phyloP scores from a whole-genome alignment of 2,797 vertebrate genomes.

The Pygocentrus nattereri region DNA sequence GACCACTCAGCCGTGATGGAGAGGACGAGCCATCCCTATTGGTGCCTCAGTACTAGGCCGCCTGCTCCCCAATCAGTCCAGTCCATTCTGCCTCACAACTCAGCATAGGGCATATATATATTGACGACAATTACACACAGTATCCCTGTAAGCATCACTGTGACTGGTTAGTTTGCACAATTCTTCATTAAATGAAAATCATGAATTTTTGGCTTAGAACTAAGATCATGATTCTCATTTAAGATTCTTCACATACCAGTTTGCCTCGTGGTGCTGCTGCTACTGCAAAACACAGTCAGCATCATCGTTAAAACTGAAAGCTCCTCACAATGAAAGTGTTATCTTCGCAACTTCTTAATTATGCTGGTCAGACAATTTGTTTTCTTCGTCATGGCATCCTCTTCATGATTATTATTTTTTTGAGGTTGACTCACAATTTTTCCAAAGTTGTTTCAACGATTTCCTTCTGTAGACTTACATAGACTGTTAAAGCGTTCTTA shows the following conservation, averaged over 20 bases:
- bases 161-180: not conserved
- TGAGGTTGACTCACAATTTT: not conserved
- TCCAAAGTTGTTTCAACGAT: not conserved
- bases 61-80: not conserved
- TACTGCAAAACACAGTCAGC: no score
- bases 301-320: not conserved
- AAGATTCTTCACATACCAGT: no score
- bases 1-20: not conserved
- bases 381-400: not conserved
- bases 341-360: not conserved
- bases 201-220: not conserved
- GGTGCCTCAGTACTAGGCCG: not conserved
- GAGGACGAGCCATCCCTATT: not conserved
- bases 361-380: not conserved
- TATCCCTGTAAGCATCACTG: not conserved
- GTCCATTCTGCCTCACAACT: not conserved
- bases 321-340: no score
- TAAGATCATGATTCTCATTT: not conserved
- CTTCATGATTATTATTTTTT: not conserved
- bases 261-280: no score
- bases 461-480: not conserved
- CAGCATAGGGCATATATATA: not conserved
- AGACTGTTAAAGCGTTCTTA: not conserved
- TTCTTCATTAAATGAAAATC: no score
- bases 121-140: not conserved